A percentile compares a stretch with the other conserved stretches of the same genome.
Evolutionary conservation across 2,797 vertebrate genomes (phyloP).

Genomic region (Tarsius wallacei): DNA sequence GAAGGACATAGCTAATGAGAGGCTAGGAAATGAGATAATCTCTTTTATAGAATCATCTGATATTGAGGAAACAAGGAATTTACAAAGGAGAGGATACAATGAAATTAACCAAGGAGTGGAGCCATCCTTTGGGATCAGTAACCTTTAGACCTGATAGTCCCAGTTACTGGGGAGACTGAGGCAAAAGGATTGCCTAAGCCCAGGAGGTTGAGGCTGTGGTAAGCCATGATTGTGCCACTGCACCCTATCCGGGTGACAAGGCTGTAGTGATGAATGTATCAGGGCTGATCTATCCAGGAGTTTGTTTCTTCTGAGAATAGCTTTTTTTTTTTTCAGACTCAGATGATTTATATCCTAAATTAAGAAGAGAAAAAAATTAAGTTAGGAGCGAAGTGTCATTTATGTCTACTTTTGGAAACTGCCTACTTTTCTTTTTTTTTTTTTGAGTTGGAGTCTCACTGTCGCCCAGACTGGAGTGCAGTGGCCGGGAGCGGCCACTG

Average conservation of each 20-base stretch:
- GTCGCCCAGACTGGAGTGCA: too few species aligned
- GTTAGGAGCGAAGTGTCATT: not conserved
- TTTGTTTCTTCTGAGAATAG: not conserved
- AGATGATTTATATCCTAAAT: not conserved
- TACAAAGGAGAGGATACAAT: slow-evolving; percentile 67
- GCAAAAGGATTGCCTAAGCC: too few species aligned
- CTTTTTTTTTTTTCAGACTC: not conserved
- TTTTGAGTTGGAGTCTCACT: too few species aligned
- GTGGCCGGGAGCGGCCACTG: too few species aligned
- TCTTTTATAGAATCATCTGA: slow-evolving; percentile 76
- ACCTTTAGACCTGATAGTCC: not conserved
- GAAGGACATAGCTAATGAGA: slow-evolving; percentile 78
- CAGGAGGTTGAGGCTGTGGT: too few species aligned
- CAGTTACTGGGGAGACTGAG: too few species aligned
- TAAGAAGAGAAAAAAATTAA: not conserved
- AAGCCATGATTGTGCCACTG: too few species aligned
- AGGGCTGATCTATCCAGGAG: not conserved
- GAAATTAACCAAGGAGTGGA: slow-evolving; percentile 67
- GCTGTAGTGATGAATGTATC: not conserved
- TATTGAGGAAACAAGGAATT: slow-evolving; percentile 77
- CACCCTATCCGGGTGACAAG: not conserved
- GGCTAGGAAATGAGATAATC: slow-evolving; percentile 78
- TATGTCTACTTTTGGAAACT: not conserved
- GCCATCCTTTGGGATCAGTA: slow-evolving; percentile 53
- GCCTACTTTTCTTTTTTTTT: not conserved